A percentile compares a stretch with the other conserved stretches of the same genome.
These are phyloP conservation scores for Heterohyrax brucei DNA, from an alignment of 2,797 vertebrate species.

Conservation along the genomic window DNA sequence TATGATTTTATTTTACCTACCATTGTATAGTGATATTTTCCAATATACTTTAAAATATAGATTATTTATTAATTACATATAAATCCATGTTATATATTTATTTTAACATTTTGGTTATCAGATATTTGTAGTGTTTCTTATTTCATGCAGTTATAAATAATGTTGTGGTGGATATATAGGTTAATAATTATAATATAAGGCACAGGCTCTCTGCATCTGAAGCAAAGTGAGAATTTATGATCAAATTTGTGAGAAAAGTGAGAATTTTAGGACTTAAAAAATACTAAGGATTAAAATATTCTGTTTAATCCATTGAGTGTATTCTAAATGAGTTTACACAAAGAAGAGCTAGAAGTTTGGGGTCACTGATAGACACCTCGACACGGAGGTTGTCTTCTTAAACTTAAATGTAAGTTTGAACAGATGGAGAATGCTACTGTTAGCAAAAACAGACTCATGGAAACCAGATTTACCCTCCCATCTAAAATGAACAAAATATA, in stretches of 20 bases:
- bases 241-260: background rate
- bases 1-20: background rate
- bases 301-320: background rate
- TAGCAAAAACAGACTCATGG: background rate
- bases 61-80: background rate
- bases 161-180: slow-evolving; percentile 13
- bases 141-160: slow-evolving; percentile 10
- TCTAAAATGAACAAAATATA: background rate
- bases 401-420: slow-evolving; percentile 22
- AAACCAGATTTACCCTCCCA: background rate
- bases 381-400: background rate
- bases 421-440: background rate
- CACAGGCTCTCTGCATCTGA: background rate
- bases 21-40: background rate
- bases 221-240: background rate
- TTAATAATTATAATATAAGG: slow-evolving; percentile 5
- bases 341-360: slow-evolving; percentile 20
- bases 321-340: slow-evolving; percentile 8
- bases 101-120: background rate
- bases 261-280: slow-evolving; percentile 6
- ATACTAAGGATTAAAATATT: slow-evolving; percentile 22
- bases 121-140: background rate
- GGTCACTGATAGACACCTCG: background rate
- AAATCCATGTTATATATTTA: background rate
- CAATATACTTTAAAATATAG: background rate